Evolutionary conservation across 2,888 invertebrate genomes (phyloP).

Genomic region (Copidosoma aretas): DNA sequence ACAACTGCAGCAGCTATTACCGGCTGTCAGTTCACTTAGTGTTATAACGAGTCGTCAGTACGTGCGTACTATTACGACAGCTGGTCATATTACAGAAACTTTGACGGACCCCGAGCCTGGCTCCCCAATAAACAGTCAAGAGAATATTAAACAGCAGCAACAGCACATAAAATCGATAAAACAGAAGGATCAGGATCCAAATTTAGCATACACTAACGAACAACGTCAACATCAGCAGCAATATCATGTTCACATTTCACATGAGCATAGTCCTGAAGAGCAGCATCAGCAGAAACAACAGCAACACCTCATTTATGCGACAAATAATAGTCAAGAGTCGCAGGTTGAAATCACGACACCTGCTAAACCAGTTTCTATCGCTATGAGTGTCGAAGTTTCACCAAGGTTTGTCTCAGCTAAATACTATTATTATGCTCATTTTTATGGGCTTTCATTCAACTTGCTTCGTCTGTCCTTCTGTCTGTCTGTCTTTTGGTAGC

Average conservation of each 20-base stretch:
- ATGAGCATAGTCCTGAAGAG: conserved; percentile 49
- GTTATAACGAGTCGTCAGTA: conserved; percentile 69
- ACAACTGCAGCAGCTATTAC: conserved; percentile 36
- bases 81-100: conserved; percentile 67
- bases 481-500: too few species aligned
- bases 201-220: conserved; percentile 5
- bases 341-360: conserved; percentile 53
- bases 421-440: too few species aligned
- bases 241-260: conserved; percentile 52
- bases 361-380: conserved; percentile 51
- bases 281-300: conserved; percentile 43
- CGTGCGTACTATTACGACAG: conserved; percentile 69
- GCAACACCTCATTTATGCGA: conserved; percentile 53
- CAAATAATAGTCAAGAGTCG: conserved; percentile 52
- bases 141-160: conserved; percentile 35
- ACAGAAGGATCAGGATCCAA: conserved; percentile 46
- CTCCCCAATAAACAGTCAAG: conserved; percentile 50
- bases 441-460: too few species aligned
- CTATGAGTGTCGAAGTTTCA: conserved; percentile 59
- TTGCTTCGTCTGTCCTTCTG: too few species aligned
- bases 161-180: conserved; percentile 16
- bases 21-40: conserved; percentile 52
- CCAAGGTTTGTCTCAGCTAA: conserved; percentile 56
- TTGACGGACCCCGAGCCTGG: conserved; percentile 52
- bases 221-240: conserved; percentile 55